Conservation (phyloP, 1,140 invertebrate species). For the Procambarus virginalis region DNA sequence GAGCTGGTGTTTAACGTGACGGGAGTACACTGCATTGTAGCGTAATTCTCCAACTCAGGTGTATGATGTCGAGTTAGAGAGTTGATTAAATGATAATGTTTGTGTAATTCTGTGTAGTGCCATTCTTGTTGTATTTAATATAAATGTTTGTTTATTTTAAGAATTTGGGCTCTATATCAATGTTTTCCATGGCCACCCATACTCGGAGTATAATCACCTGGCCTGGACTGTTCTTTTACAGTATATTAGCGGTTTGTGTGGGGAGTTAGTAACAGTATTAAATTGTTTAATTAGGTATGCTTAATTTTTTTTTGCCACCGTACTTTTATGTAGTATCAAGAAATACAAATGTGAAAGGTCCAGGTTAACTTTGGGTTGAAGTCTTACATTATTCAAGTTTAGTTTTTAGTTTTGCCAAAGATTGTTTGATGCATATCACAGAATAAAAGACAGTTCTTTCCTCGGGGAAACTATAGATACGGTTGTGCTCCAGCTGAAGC, state of each 20-base stretch:
- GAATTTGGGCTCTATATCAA: neutral
- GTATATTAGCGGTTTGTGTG: too few species aligned
- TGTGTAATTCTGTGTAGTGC: conserved; percentile 6
- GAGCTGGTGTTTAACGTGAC: too few species aligned
- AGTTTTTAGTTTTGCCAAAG: neutral
- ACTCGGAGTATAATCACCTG: neutral
- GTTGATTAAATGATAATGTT: neutral
- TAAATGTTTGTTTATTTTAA: conserved; percentile 11
- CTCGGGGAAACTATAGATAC: neutral
- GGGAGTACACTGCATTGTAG: neutral
- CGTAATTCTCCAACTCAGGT: neutral
- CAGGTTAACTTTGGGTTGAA: neutral
- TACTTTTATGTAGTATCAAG: too few species aligned
- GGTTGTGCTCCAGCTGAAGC: neutral
- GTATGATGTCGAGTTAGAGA: neutral
- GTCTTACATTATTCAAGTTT: neutral
- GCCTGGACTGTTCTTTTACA: neutral
- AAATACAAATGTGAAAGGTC: neutral
- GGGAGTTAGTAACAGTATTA: too few species aligned
- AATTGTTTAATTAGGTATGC: too few species aligned
- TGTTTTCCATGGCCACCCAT: neutral
- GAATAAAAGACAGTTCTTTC: neutral
- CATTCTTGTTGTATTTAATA: conserved; percentile 7
- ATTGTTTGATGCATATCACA: neutral
- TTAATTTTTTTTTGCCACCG: too few species aligned